Base-by-base conservation (phyloP, 2,797 vertebrate species). In the Podarcis lilfordi region DNA sequence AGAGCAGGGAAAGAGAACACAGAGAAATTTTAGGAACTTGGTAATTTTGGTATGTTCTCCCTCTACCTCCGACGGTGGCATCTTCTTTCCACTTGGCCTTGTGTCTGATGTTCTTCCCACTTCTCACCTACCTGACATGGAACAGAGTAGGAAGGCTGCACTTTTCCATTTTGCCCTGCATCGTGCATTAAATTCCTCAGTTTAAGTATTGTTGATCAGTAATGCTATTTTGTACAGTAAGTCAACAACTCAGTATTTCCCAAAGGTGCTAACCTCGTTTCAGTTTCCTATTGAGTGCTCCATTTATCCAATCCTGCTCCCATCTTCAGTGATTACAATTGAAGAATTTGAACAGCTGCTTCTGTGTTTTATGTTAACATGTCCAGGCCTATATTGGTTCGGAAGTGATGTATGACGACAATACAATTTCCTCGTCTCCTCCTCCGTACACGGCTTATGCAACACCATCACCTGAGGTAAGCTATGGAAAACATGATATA, bases 391-490 rank as follows among this genome's bases (percentile, higher is more conserved):
- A 96, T 0, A 1, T 96, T 93, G 96, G 96, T 91, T 96, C 96
- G 69, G 95, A 97, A 17, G 93, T 96, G 85, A 91, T 96, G 76
- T 96, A 96, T 5, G 96, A 97, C 84, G 98, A 98, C 91, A 98
- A 97, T 45, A 96, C 96, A 0, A 93, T 98, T 87, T 98, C 97
- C 40, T 98, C 98, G 2, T 98, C 98, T 15, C 98, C 98, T 78
- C 98, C 98, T 21, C 98, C 98, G 1, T 98, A 98, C 85, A 97
- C 97, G 29, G 97, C 98, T 87, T 98, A 98, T 81, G 98, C 97
- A n/a, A 92, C 96, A 29, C 97, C 98, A 0, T 95, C 97, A 87
- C 96, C 97, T 80, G 98, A 98, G 97, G 99, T 99, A 97, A 94
- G 95, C 80, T 35, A 0, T 90, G 86, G 37, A n/a, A 17, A 29